Evolutionary conservation across 2,797 vertebrate genomes (phyloP).

Genomic region (Oceanodroma leucorhoa): DNA sequence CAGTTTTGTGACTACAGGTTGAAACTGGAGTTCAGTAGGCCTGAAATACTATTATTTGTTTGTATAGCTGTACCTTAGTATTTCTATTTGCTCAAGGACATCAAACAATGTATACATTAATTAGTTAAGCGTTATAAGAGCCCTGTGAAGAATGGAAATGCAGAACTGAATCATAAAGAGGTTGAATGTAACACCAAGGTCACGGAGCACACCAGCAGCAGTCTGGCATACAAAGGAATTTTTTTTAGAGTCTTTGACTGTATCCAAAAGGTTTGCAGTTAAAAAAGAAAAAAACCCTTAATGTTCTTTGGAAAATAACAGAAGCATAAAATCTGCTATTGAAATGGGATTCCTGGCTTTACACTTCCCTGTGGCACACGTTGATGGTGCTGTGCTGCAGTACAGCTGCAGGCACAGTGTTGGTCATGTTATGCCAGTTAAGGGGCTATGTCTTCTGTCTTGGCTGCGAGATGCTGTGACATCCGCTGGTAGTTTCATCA

Average conservation of each 20-base stretch:
- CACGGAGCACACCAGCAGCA: background rate
- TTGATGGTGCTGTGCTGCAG: background rate
- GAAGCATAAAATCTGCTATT: background rate
- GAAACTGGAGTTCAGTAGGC: background rate
- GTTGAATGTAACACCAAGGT: background rate
- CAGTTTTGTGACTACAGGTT: background rate
- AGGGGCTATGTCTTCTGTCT: background rate
- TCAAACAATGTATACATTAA: background rate
- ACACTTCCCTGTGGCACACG: background rate
- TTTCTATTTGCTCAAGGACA: background rate
- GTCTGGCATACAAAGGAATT: background rate
- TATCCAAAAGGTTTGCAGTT: background rate
- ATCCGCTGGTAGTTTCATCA: background rate
- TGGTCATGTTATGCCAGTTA: background rate
- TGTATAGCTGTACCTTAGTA: background rate
- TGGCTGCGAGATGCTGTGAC: background rate
- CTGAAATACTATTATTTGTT: background rate
- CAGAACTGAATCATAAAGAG: background rate
- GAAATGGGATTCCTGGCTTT: conserved; percentile 20
- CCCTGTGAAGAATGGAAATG: background rate
- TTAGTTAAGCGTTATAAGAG: background rate
- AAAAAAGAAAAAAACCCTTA: background rate
- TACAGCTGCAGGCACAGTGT: background rate
- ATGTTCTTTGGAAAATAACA: background rate
- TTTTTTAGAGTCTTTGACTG: background rate